These are phyloP conservation scores for Sturnira hondurensis DNA, from an alignment of 2,113 vertebrate species.

Conservation along the genomic window DNA sequence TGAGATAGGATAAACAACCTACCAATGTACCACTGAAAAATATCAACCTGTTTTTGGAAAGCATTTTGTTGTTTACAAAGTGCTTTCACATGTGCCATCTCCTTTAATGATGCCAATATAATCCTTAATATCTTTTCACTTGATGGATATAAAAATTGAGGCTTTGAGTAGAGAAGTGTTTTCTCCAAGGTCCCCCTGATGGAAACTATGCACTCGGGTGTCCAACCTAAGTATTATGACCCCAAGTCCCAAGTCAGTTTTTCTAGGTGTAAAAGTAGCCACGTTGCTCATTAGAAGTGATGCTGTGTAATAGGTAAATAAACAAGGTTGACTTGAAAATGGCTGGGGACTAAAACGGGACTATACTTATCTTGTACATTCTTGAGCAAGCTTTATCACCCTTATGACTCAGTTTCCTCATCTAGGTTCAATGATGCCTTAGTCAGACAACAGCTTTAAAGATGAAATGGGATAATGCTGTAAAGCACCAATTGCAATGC, in stretches of 20 bases:
- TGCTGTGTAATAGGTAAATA: background rate
- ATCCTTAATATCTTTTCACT: background rate
- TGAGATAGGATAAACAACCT: background rate
- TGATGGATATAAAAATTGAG: background rate
- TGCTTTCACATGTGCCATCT: background rate
- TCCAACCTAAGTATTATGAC: background rate
- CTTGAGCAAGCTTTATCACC: background rate
- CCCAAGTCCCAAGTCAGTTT: background rate
- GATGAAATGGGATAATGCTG: background rate
- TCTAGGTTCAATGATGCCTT: background rate
- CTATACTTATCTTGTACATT: background rate
- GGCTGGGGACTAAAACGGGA: background rate
- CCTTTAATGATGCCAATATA: background rate
- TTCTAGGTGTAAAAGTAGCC: background rate
- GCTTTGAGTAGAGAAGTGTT: background rate
- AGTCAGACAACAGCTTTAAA: background rate
- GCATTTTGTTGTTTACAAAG: background rate
- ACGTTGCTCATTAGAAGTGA: background rate
- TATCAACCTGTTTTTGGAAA: background rate
- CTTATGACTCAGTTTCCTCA: background rate
- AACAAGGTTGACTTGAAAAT: background rate
- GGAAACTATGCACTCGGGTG: background rate
- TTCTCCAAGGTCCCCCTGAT: background rate
- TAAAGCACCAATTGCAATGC: background rate
- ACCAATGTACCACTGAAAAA: background rate